Evolutionary conservation across 1,140 invertebrate genomes (phyloP).

Genomic region (Apis dorsata): DNA sequence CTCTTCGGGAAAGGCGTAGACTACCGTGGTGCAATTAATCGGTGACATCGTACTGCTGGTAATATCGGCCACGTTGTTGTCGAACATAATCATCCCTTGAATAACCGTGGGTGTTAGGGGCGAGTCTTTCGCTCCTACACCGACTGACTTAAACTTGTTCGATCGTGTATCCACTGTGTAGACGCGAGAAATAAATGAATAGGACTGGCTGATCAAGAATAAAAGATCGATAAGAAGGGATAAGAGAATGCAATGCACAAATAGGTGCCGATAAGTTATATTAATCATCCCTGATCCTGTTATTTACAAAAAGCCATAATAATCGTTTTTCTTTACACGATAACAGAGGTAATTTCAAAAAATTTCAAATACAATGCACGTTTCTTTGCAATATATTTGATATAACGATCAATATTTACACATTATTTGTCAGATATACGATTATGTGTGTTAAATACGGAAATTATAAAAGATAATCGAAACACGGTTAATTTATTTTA

Average conservation of each 20-base stretch:
- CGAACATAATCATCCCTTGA: slow-evolving; percentile 68
- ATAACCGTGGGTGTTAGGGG: slow-evolving; percentile 70
- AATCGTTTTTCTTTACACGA: not conserved
- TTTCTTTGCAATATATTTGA: not conserved
- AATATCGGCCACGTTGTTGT: slow-evolving; percentile 63
- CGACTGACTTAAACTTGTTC: slow-evolving; percentile 72
- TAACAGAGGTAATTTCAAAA: not conserved
- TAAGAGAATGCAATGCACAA: slow-evolving; percentile 12
- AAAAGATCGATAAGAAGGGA: not conserved
- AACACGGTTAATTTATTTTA: slow-evolving; percentile 17
- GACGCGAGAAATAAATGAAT: slow-evolving; percentile 66
- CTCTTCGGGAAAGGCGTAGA: slow-evolving; percentile 76
- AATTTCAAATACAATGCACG: not conserved
- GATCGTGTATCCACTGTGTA: slow-evolving; percentile 72
- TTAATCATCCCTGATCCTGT: not conserved
- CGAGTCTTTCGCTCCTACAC: slow-evolving; percentile 69
- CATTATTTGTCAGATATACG: not conserved
- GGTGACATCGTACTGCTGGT: slow-evolving; percentile 63
- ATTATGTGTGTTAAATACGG: not conserved
- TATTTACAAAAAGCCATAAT: slow-evolving; percentile 39
- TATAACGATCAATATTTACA: slow-evolving; percentile 24
- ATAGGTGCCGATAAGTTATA: slow-evolving; percentile 11
- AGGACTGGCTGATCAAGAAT: not conserved
- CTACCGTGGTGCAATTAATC: slow-evolving; percentile 78
- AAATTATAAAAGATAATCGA: not conserved